phyloP scores from a whole-genome alignment of 2,797 vertebrate species.

The Notolabrus celidotus region DNA sequence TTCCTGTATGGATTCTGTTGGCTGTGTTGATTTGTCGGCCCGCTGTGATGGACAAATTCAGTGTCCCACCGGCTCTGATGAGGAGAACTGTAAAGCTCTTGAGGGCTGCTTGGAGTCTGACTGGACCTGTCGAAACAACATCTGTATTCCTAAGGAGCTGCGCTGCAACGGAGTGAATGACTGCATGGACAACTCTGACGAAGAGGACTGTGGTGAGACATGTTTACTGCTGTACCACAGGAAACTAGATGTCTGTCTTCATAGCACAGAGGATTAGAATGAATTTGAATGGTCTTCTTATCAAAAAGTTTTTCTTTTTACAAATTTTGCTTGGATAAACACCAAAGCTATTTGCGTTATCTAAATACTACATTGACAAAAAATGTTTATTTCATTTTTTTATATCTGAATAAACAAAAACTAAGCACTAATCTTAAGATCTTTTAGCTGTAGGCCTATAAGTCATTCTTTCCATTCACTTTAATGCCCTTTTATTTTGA shows the following conservation, averaged over 20 bases:
- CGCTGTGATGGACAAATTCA: slow-evolving; percentile 85
- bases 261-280: not conserved
- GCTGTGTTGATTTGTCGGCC: slow-evolving; percentile 82
- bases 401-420: too few relatives aligned
- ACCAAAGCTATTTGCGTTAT: too few relatives aligned
- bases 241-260: not conserved
- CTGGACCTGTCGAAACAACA: slow-evolving; percentile 88
- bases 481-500: too few relatives aligned
- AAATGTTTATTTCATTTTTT: too few relatives aligned
- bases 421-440: too few relatives aligned
- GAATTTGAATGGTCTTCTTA: not conserved
- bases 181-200: slow-evolving; percentile 91
- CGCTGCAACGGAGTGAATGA: slow-evolving; percentile 87
- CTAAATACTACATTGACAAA: too few relatives aligned
- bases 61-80: slow-evolving; percentile 87
- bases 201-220: slow-evolving; percentile 84
- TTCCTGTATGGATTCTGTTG: slow-evolving; percentile 80
- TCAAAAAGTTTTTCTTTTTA: too few relatives aligned
- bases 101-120: slow-evolving; percentile 84
- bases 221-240: not conserved
- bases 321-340: too few relatives aligned
- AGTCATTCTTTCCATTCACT: too few relatives aligned
- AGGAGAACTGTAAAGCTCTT: slow-evolving; percentile 80
- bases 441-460: not conserved
- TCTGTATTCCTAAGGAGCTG: slow-evolving; percentile 85